Evolutionary conservation across 2,113 vertebrate species (phyloP), one percentile per base, ranked within the genome.

Genomic region (Manacus vitellinus): DNA sequence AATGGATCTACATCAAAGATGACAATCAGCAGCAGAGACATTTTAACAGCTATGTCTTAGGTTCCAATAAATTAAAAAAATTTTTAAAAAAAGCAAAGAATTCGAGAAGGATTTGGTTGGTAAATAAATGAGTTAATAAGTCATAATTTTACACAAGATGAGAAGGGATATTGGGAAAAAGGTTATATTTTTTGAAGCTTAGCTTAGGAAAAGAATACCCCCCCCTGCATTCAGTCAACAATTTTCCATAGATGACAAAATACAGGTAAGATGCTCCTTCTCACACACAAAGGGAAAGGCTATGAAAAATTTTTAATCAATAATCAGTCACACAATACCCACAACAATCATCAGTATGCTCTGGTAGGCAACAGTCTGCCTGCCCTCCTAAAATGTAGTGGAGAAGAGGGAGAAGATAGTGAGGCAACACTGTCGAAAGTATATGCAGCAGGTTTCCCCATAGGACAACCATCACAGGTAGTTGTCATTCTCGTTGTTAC

Each of bases 361-460:
- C 33, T 3, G 0, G 12, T 63, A 78, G 6, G 24, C 27, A 85
- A 27, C 21, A 75, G 9, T 12, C 31, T 81, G 6, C 13, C 61
- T 47, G 55, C 2, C 52, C 20, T 94, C 35, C 15, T 85, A 28
- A 70, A 72, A 75, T 24, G 6, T 10, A 35, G 52, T 22, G 18
- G 52, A 68, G 47, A 41, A 28, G 8, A 87, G 20, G 4, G 23
- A 85, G 39, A 68, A 44, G 27, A 30, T 2, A 68, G 7, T 15
- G 49, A 54, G 5, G 15, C 10, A 61, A 19, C 0, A 0, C 7
- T 23, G 24, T 1, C 20, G 23, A 63, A 62, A 43, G n/a, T 6
- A 24, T 5, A 6, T 7, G 7, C 5, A 79, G 30, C 25, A 68
- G 33, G 27, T 52, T 88, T 72, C 17, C 10, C 20, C 11, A 41